Evolutionary conservation across 2,113 vertebrate genomes (phyloP).

Genomic region (Protomyctophum bolini): DNA sequence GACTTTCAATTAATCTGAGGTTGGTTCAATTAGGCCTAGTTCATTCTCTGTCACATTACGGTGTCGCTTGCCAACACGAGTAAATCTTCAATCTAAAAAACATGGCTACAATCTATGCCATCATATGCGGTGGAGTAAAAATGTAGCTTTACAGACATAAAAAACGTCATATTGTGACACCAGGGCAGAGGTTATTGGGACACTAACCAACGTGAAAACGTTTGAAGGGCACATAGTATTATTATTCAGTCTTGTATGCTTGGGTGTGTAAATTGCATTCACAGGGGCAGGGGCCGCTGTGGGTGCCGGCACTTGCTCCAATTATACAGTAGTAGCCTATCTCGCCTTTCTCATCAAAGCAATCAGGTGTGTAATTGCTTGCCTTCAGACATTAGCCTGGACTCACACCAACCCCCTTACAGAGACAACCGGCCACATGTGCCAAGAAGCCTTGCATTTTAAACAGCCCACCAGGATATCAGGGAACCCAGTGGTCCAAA

Average conservation of each 20-base stretch:
- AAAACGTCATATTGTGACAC: too few relatives aligned
- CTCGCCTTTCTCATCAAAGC: constrained; percentile 48
- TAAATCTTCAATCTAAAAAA: too few relatives aligned
- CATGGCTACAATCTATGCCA: too few relatives aligned
- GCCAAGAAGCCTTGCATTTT: neutral
- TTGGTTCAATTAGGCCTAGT: too few relatives aligned
- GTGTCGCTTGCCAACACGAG: too few relatives aligned
- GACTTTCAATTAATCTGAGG: too few relatives aligned
- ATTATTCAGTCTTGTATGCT: constrained; percentile 17
- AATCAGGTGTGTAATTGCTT: constrained; percentile 58
- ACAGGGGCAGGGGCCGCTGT: neutral
- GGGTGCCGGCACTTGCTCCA: constrained; percentile 20
- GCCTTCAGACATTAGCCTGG: constrained; percentile 23
- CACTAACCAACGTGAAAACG: too few relatives aligned
- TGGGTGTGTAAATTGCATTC: constrained; percentile 18
- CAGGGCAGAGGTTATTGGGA: too few relatives aligned
- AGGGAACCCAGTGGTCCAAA: constrained; percentile 23
- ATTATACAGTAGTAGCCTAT: constrained; percentile 12
- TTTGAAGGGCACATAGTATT: too few relatives aligned
- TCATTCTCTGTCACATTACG: too few relatives aligned
- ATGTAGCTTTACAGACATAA: too few relatives aligned
- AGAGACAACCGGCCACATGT: constrained; percentile 10
- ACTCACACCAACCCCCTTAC: constrained; percentile 2
- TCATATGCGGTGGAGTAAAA: too few relatives aligned
- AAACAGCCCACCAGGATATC: constrained; percentile 14